Evolutionary conservation across 2,888 invertebrate genomes (phyloP).

Genomic region (Ramazzottius varieornatus): DNA sequence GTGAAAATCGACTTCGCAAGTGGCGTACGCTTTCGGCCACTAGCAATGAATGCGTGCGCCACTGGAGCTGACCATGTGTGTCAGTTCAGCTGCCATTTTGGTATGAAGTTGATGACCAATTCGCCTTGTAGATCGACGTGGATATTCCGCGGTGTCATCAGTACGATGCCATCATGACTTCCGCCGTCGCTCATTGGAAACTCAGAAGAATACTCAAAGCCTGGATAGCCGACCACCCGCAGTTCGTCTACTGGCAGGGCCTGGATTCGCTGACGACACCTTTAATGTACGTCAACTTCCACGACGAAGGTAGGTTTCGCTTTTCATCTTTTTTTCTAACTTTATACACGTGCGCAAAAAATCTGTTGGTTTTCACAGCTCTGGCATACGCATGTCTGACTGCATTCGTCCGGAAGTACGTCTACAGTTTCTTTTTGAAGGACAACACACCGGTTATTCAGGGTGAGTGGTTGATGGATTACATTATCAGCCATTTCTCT

Average conservation of each 20-base stretch:
- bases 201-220: conserved; percentile 78
- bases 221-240: conserved; percentile 73
- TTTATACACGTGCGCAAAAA: conserved; percentile 6
- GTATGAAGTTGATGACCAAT: no score
- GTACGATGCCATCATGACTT: conserved; percentile 82
- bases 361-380: conserved; percentile 33
- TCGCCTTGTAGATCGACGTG: conserved; percentile 61
- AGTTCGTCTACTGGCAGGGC: conserved; percentile 98
- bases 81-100: no score
- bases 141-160: conserved; percentile 98
- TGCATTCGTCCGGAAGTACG: conserved; percentile 77
- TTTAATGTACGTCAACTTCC: conserved; percentile 82
- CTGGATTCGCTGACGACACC: conserved; percentile 90
- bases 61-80: no score
- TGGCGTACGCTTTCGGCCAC: no score
- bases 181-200: conserved; percentile 66
- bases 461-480: conserved; percentile 18
- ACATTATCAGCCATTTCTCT: no score
- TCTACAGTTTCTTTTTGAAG: conserved; percentile 83
- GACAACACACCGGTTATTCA: conserved; percentile 89
- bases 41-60: no score
- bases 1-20: no score
- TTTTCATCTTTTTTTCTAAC: no score
- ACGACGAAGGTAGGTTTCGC: conserved; percentile 49
- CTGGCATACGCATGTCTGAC: conserved; percentile 80